Evolutionary conservation across 1,140 invertebrate genomes (phyloP).

Genomic region (Hylaeus anthracinus): DNA sequence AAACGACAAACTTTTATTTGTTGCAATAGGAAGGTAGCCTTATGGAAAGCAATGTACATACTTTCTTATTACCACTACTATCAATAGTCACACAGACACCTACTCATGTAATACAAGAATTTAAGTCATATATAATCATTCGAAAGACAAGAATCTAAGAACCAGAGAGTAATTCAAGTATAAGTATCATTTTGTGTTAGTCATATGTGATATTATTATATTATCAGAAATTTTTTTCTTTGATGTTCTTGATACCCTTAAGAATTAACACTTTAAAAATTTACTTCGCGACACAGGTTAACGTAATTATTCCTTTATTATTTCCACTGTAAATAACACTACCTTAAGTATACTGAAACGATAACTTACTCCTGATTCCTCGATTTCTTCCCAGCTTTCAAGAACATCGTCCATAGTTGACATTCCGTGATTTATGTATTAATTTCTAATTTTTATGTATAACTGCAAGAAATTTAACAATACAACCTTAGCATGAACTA

Average conservation of each 20-base stretch:
- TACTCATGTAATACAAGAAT: constrained; percentile 5
- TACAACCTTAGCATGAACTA: constrained; percentile 29
- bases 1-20: background rate
- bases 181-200: background rate
- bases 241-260: background rate
- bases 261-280: constrained; percentile 27
- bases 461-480: constrained; percentile 31
- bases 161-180: constrained; percentile 2
- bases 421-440: constrained; percentile 66
- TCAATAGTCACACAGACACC: constrained; percentile 26
- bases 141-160: background rate
- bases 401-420: constrained; percentile 83
- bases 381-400: constrained; percentile 93
- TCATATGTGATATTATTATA: background rate
- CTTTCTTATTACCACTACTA: background rate
- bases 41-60: constrained; percentile 23
- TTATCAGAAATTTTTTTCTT: background rate
- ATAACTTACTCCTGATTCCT: constrained; percentile 84
- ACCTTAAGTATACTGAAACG: background rate
- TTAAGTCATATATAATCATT: background rate
- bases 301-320: constrained; percentile 13
- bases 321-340: background rate
- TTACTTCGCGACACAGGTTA: constrained; percentile 44
- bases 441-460: constrained; percentile 24
- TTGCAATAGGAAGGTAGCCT: constrained; percentile 14